These are phyloP conservation scores for Drymonia ruficornis DNA, from an alignment of 2,888 invertebrate species.

Conservation along the genomic window DNA sequence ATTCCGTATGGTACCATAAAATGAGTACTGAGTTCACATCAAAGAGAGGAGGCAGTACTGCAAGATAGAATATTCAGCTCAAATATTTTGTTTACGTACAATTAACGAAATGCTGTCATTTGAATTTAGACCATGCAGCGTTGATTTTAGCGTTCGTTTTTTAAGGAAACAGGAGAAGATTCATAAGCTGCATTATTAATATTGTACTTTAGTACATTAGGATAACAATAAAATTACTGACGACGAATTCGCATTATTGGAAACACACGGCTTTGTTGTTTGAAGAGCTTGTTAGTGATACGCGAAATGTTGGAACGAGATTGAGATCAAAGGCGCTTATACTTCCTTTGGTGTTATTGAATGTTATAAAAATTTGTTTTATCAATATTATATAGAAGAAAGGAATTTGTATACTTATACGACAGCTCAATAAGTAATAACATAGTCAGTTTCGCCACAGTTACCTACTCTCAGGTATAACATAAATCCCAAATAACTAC, in stretches of 20 bases:
- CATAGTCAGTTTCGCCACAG: too few species aligned
- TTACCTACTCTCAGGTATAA: too few species aligned
- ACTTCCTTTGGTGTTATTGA: too few species aligned
- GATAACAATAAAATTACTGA: not conserved
- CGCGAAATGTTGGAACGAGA: not conserved
- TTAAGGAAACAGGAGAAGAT: too few species aligned
- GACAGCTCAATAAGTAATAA: too few species aligned
- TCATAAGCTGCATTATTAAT: too few species aligned
- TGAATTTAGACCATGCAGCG: not conserved
- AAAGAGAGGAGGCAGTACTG: constrained; percentile 30
- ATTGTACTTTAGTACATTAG: not conserved
- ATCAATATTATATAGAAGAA: too few species aligned
- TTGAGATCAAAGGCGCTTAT: too few species aligned
- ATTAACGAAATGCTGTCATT: not conserved
- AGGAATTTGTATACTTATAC: too few species aligned
- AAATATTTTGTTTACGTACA: not conserved
- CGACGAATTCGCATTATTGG: not conserved
- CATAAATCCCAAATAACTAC: too few species aligned
- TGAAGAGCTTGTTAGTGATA: constrained; percentile 1
- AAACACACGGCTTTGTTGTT: not conserved
- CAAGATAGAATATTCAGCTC: constrained; percentile 22
- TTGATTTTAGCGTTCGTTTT: not conserved
- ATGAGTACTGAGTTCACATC: constrained; percentile 50
- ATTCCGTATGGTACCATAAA: constrained; percentile 56
- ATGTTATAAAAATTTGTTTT: too few species aligned